phyloP scores from a whole-genome alignment of 2,797 vertebrate genomes.

The Dicrostonyx torquatus region DNA sequence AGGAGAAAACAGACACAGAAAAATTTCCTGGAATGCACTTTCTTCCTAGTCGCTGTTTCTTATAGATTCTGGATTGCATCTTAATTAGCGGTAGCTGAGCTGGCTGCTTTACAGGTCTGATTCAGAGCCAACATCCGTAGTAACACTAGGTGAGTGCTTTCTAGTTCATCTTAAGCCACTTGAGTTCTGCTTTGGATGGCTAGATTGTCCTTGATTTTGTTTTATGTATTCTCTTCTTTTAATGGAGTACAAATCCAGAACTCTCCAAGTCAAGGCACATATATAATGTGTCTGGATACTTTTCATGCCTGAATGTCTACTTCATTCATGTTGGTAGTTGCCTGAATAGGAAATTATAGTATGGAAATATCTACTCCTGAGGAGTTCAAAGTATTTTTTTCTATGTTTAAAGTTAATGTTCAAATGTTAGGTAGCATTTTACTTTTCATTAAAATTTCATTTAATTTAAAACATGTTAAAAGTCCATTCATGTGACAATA shows the following conservation, averaged over 20 bases:
- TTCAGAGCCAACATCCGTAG: background rate
- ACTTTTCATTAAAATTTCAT: background rate
- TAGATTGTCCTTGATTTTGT: background rate
- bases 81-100: accelerated
- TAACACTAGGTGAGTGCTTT: background rate
- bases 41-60: background rate
- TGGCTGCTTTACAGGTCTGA: background rate
- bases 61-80: background rate
- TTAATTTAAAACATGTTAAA: conserved; percentile 27
- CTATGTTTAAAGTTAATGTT: background rate
- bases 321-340: background rate
- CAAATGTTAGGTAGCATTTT: background rate
- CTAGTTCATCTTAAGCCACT: background rate
- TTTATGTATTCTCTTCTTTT: conserved; percentile 22
- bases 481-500: background rate
- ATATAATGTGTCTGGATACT: background rate
- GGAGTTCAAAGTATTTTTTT: conserved; percentile 9
- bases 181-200: background rate
- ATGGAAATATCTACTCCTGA: background rate
- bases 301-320: background rate
- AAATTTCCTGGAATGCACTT: background rate
- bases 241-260: background rate
- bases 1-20: background rate
- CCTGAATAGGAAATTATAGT: background rate
- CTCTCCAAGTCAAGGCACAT: background rate